These are phyloP conservation scores for Cephus rjabovi DNA, from an alignment of 2,888 invertebrate genomes.

Conservation along the genomic window DNA sequence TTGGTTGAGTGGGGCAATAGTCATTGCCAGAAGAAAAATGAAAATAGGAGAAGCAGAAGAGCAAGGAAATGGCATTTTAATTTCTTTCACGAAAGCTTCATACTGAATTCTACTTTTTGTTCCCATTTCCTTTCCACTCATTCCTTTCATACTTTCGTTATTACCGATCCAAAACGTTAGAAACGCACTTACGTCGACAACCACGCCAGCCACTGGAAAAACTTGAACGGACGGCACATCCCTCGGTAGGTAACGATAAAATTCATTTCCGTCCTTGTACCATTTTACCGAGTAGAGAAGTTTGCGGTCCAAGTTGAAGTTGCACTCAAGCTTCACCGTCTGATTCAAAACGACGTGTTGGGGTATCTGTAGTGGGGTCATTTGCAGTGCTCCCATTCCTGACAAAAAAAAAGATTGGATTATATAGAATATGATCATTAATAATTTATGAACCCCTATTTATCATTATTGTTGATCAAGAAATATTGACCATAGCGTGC, in stretches of 20 bases:
- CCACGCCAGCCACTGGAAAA: slow-evolving; percentile 62
- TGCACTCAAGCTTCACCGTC: slow-evolving; percentile 65
- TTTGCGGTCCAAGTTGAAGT: slow-evolving; percentile 66
- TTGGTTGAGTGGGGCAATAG: neutral
- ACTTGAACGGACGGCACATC: slow-evolving; percentile 64
- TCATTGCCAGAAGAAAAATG: neutral
- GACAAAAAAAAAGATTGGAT: slow-evolving; percentile 14
- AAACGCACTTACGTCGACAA: slow-evolving; percentile 63
- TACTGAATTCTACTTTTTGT: neutral
- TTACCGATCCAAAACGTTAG: neutral
- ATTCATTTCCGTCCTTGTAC: slow-evolving; percentile 67
- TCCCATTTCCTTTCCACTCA: neutral
- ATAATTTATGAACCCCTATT: neutral
- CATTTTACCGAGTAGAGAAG: slow-evolving; percentile 67
- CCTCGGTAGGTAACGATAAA: slow-evolving; percentile 65
- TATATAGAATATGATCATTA: neutral
- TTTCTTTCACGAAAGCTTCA: neutral
- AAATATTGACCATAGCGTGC: slow-evolving; percentile 14
- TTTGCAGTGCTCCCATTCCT: slow-evolving; percentile 57
- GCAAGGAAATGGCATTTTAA: neutral
- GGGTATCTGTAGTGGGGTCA: slow-evolving; percentile 65
- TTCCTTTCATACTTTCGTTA: neutral
- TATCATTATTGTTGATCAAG: slow-evolving; percentile 3
- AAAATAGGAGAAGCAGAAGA: neutral
- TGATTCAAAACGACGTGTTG: slow-evolving; percentile 65